Conservation (phyloP, 2,113 vertebrate species). For the Catagonus wagneri region DNA sequence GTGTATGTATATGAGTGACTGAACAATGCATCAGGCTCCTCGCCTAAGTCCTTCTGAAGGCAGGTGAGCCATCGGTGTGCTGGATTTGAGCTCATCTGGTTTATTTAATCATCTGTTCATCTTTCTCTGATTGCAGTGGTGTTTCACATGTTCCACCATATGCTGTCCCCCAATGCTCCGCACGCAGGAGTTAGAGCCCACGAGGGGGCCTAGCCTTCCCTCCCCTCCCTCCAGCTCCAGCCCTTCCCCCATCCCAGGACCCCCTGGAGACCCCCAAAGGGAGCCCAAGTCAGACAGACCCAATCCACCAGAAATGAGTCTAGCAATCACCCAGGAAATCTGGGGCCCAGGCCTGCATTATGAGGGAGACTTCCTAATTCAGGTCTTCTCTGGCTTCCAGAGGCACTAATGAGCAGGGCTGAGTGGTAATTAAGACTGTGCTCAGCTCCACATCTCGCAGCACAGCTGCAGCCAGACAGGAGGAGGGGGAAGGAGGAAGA, state of each 20-base stretch:
- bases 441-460: slow-evolving; percentile 61
- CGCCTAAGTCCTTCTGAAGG: background rate
- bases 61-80: slow-evolving; percentile 6
- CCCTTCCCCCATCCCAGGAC: background rate
- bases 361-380: background rate
- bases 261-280: background rate
- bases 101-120: slow-evolving; percentile 72
- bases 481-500: background rate
- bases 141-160: slow-evolving; percentile 21
- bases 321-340: background rate
- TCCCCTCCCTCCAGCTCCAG: background rate
- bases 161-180: slow-evolving; percentile 17
- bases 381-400: slow-evolving; percentile 53
- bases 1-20: background rate
- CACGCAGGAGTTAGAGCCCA: background rate
- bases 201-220: background rate
- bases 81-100: background rate
- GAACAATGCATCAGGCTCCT: background rate
- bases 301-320: background rate
- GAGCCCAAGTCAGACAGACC: background rate
- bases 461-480: slow-evolving; percentile 64
- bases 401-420: slow-evolving; percentile 73
- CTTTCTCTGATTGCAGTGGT: slow-evolving; percentile 38
- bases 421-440: slow-evolving; percentile 76
- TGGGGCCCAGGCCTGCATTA: background rate